Percentiles rank a stretch among this genome's conserved stretches.
Conservation (phyloP, 2,797 vertebrate species). For the Crocodylus rhombifer region DNA sequence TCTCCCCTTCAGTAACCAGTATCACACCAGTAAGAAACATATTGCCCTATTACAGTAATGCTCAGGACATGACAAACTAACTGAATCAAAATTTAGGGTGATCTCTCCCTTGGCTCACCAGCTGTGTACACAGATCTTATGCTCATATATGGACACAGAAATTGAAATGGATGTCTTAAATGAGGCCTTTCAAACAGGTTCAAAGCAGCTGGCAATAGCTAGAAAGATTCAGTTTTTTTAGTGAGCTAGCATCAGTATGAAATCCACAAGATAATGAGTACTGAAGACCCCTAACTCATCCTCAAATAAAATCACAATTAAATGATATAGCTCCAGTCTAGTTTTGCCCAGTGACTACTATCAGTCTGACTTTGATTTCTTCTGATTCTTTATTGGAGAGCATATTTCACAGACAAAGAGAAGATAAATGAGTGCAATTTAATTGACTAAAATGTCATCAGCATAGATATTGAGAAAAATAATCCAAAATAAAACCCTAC, state of each 20-base stretch:
- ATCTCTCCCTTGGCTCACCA: neutral
- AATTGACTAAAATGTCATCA: neutral
- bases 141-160: neutral
- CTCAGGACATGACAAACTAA: neutral
- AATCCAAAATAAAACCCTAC: neutral
- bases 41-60: neutral
- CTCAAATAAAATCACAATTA: neutral
- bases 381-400: neutral
- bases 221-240: neutral
- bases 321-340: neutral
- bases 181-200: neutral
- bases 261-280: neutral
- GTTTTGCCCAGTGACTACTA: neutral
- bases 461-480: neutral
- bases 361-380: neutral
- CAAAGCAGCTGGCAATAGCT: neutral
- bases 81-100: neutral
- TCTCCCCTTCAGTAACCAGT: neutral
- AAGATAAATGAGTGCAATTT: neutral
- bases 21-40: neutral
- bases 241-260: neutral
- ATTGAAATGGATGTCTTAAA: neutral
- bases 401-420: neutral
- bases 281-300: neutral
- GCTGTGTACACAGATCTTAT: neutral